Conservation (phyloP, 2,113 vertebrate genomes). For the Taurulus bubalis region DNA sequence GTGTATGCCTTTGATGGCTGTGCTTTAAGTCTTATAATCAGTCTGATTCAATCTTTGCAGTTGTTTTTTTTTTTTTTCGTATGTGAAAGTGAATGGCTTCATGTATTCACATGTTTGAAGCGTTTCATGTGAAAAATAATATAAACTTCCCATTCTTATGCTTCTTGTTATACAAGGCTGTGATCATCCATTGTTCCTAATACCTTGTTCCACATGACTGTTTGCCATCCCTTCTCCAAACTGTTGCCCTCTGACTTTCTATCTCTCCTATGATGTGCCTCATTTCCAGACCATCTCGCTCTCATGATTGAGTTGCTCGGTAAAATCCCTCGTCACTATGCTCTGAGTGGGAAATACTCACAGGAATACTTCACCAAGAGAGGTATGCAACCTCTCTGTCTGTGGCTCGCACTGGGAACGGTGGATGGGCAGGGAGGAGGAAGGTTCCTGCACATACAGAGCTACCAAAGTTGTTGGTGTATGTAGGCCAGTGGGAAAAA, state of each 20-base stretch:
- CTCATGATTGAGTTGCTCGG: constrained; percentile 93
- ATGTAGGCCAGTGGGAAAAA: not conserved
- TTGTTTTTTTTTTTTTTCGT: not conserved
- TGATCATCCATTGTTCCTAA: constrained; percentile 65
- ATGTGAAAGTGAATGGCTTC: constrained; percentile 17
- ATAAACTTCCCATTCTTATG: constrained; percentile 18
- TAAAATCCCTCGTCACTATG: constrained; percentile 94
- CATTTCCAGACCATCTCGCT: constrained; percentile 85
- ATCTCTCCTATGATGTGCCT: constrained; percentile 61
- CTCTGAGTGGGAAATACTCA: constrained; percentile 96
- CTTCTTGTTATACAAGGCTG: constrained; percentile 34
- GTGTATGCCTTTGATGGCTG: not conserved
- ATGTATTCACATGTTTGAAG: constrained; percentile 24
- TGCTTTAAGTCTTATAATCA: constrained; percentile 1
- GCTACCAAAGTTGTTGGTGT: not conserved
- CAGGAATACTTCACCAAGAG: constrained; percentile 99
- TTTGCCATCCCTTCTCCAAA: constrained; percentile 36
- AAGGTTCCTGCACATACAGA: constrained; percentile 33
- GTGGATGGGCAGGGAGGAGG: constrained; percentile 40
- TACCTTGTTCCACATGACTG: constrained; percentile 56
- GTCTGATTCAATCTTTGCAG: not conserved
- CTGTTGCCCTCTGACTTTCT: constrained; percentile 16
- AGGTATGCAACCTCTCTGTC: constrained; percentile 86
- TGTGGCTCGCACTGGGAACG: constrained; percentile 63
- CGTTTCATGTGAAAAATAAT: constrained; percentile 18